Evolutionary conservation across 2,888 invertebrate genomes (phyloP).

Genomic region (Pheosia tremula): DNA sequence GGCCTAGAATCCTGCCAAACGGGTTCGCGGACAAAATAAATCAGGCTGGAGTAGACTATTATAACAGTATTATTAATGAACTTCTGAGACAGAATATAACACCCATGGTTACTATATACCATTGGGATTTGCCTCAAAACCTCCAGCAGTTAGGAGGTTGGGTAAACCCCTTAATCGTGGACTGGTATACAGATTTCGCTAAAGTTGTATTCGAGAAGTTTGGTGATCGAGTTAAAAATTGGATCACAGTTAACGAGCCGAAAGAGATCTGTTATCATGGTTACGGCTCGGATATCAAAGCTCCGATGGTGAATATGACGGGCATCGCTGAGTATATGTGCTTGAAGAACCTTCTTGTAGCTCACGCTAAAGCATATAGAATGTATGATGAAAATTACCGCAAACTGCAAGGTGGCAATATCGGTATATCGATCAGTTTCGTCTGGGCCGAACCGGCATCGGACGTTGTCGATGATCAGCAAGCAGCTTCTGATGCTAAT

Average conservation of each 20-base stretch:
- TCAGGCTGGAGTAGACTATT: slow-evolving; percentile 85
- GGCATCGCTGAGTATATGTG: slow-evolving; percentile 82
- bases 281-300: slow-evolving; percentile 57
- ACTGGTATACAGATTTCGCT: slow-evolving; percentile 84
- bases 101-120: slow-evolving; percentile 85
- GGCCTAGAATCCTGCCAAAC: slow-evolving; percentile 87
- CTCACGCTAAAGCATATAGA: slow-evolving; percentile 81
- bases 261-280: slow-evolving; percentile 65
- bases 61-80: slow-evolving; percentile 85
- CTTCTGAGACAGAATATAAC: slow-evolving; percentile 81
- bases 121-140: slow-evolving; percentile 85
- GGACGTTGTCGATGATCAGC: slow-evolving; percentile 69
- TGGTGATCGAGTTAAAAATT: slow-evolving; percentile 77
- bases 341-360: slow-evolving; percentile 79
- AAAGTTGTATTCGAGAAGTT: slow-evolving; percentile 75
- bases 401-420: slow-evolving; percentile 47
- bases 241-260: slow-evolving; percentile 86
- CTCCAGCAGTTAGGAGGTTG: slow-evolving; percentile 85
- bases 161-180: slow-evolving; percentile 79
- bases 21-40: slow-evolving; percentile 82
- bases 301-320: slow-evolving; percentile 64
- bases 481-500: slow-evolving; percentile 79
- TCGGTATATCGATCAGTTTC: slow-evolving; percentile 65
- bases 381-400: slow-evolving; percentile 62
- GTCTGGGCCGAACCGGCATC: slow-evolving; percentile 81